Base-by-base conservation (phyloP, 2,888 invertebrate genomes). In the Frankliniella intonsa region DNA sequence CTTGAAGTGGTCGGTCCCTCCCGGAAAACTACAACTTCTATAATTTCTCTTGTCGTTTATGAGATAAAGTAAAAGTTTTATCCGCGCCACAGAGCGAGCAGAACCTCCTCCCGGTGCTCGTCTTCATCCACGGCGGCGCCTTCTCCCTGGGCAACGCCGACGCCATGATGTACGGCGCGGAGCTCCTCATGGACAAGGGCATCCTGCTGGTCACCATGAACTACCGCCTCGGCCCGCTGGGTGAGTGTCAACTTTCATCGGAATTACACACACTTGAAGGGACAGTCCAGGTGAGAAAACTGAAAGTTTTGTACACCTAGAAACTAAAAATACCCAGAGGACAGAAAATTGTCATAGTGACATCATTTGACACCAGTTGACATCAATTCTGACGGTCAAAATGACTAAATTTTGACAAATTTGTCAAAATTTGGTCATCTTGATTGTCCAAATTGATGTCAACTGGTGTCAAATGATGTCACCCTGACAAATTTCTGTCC, bases 181-280 rank as follows among this genome's bases (percentile, higher is more conserved):
- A 76, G 25, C 22, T 22, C 69, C 69, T 76, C 69, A 76, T 76
- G 69, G 69, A 76, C 69, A 76, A 25, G 69, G 69, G 69, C 69
- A 12, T 76, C 11, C 25, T 76, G 69, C 22, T 76, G 69, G 69
- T 76, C 69, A 76, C 69, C 25, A 11, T 76, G 22, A 76, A 76
- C 69, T 76, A 76, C 69, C 22, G 69, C 22, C 69, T 76, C 22
- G 69, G 69, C 22, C 69, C 69, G 69, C 25, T 76, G 69, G 69
- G 69, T 76, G 25, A 25, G 55, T n/a, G 55, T 55, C 55, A 17
- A 2, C 55, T 12, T 11, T 51, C 55, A 11, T 14, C 1, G n/a
- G 55, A 11, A 55, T 11, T 55, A 11, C 55, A 38, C 38, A 38
- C 38, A 38, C 38, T 38, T 38, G 38, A 38, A 38, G 3, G 38